A percentile compares a stretch with the other conserved stretches of the same genome.
phyloP scores from a whole-genome alignment of 2,797 vertebrate species.

The Chaenodraco wilsoni region DNA sequence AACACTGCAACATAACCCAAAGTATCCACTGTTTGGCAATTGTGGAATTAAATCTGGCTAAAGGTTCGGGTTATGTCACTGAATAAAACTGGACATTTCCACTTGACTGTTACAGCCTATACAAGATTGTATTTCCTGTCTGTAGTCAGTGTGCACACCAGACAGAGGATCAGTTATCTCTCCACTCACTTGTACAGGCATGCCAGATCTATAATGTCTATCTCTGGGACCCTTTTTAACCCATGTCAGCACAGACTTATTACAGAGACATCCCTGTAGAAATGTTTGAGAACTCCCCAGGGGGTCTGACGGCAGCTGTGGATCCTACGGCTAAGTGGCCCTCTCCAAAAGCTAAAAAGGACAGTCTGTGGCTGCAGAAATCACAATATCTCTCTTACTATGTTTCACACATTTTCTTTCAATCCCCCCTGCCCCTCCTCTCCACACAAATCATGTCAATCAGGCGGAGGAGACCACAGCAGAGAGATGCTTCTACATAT shows the following conservation, averaged over 20 bases:
- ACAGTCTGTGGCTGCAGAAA: constrained; percentile 23
- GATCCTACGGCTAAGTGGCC: constrained; percentile 43
- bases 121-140: constrained; percentile 24
- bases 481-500: neutral
- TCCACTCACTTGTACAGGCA: constrained; percentile 44
- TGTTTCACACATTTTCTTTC: constrained; percentile 11
- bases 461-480: neutral
- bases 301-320: constrained; percentile 61
- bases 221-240: constrained; percentile 63
- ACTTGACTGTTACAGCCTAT: constrained; percentile 38
- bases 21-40: constrained; percentile 42
- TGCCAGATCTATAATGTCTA: constrained; percentile 50
- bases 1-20: constrained; percentile 43
- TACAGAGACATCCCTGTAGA: constrained; percentile 53
- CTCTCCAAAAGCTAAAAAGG: constrained; percentile 34
- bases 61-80: constrained; percentile 57
- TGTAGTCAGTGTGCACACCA: constrained; percentile 37
- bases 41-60: constrained; percentile 55
- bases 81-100: constrained; percentile 44
- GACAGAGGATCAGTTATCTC: constrained; percentile 23
- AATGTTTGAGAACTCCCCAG: constrained; percentile 58
- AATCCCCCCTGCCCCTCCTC: neutral
- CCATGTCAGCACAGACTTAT: constrained; percentile 58
- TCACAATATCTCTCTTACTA: constrained; percentile 32
- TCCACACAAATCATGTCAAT: constrained; percentile 7